Conservation (phyloP, 2,113 vertebrate species). For the Choloepus hoffmanni region DNA sequence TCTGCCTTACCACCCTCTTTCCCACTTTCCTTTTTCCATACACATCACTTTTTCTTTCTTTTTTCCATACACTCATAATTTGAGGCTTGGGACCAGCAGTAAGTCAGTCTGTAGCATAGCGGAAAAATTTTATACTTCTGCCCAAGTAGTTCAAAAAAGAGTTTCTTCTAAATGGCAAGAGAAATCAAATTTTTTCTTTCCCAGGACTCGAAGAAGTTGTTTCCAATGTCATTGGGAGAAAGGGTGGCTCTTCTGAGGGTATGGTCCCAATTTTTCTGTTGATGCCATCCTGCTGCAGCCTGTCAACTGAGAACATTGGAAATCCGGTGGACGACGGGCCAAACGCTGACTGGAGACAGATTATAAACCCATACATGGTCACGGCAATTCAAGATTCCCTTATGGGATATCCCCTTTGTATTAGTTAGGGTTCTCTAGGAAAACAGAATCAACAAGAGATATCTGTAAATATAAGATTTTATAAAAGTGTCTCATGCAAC, state of each 20-base stretch:
- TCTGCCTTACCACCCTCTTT: neutral
- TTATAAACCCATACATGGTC: neutral
- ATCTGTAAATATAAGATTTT: no score
- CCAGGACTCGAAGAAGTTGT: neutral
- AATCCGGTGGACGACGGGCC: neutral
- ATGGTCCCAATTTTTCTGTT: neutral
- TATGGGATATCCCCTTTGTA: neutral
- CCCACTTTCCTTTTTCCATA: no score
- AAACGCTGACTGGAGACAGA: neutral
- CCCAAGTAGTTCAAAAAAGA: neutral
- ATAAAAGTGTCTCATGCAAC: no score
- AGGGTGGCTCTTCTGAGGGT: neutral
- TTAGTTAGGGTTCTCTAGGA: no score
- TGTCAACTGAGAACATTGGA: neutral
- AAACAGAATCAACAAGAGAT: no score
- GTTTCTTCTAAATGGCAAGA: neutral
- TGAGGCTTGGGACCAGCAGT: neutral
- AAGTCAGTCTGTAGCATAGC: neutral
- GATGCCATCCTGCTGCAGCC: neutral
- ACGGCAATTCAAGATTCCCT: neutral
- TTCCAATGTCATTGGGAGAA: neutral
- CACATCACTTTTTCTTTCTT: neutral
- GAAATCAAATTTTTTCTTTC: neutral
- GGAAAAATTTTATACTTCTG: neutral
- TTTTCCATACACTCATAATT: neutral